Base-by-base conservation (phyloP, 2,113 vertebrate genomes). In the Myiozetetes cayanensis region DNA sequence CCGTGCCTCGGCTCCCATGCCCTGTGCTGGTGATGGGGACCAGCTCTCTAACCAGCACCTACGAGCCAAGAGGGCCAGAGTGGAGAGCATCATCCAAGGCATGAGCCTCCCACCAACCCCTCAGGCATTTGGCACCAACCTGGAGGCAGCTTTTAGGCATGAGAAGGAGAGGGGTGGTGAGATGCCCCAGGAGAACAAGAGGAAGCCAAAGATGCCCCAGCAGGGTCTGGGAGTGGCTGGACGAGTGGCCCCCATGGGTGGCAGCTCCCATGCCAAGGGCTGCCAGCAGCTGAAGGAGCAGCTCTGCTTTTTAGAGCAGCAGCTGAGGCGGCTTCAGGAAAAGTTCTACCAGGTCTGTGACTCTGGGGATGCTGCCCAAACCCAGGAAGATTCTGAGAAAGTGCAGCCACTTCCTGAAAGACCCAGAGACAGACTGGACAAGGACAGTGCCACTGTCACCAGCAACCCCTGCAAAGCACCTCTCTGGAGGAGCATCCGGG, bases 81-180 rank as follows among this genome's bases (percentile, higher is more conserved):
- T 99, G 81, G 99, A 99, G 96, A 99, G 99, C 96, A 99, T 99
- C 56, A 97, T 99, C 91, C 97, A 95, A 92, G 98, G 99, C 52
- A 99, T 99, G 98, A 98, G 96, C 10, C 97, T 98, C 31, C 98
- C 98, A 65, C 98, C 98, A 30, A 94, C 89, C n/a, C 85, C 97
- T 33, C 89, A 80, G 47, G 86, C 35, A 31, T 63, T 59, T 23
- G 87, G 59, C 53, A 85, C 49, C 7, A 91, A 91, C 4, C 89
- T 37, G 31, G 98, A 98, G 66, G 73, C 85, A 75, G 97, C 97
- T 31, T 93, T 94, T 35, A 43, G 37, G 3, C 94, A 96, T 3
- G 56, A 82, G 30, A 97, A 93, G 6, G 94, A 97, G 81, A 98
- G 95, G 63, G 52, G 84, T 19, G 71, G 95, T 30, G 97, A 98